These are phyloP conservation scores for Paramormyrops kingsleyae DNA, from an alignment of 2,113 vertebrate genomes.

Conservation along the genomic window DNA sequence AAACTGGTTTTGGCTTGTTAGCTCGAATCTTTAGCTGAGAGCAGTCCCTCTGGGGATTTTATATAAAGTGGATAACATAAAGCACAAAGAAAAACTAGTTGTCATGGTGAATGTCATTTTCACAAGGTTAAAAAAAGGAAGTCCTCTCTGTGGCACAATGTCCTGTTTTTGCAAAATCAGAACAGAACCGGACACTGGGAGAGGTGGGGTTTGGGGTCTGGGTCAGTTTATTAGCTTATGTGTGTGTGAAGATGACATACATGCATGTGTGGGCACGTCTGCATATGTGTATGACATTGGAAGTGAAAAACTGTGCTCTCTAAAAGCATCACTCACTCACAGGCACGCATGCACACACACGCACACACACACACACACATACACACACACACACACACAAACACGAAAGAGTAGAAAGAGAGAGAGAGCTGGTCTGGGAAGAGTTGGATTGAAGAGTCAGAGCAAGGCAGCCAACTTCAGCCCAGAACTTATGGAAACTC, in stretches of 20 bases:
- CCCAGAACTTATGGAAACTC: background rate
- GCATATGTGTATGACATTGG: background rate
- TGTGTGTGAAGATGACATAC: background rate
- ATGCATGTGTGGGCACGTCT: background rate
- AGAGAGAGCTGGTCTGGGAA: background rate
- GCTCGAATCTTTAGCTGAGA: background rate
- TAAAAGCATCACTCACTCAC: background rate
- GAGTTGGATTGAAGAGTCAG: background rate
- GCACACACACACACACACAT: too few species aligned
- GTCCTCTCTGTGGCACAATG: conserved; percentile 23
- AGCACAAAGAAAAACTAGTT: background rate
- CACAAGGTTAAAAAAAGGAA: conserved; percentile 39
- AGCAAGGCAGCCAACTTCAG: background rate
- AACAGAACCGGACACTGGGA: conserved; percentile 22
- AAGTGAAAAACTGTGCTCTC: background rate
- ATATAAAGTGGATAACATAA: background rate
- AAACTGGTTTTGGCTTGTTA: conserved; percentile 61
- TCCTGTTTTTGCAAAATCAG: conserved; percentile 52
- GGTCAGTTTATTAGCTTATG: background rate
- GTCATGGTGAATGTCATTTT: conserved; percentile 16
- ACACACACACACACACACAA: too few species aligned
- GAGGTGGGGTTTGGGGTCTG: background rate
- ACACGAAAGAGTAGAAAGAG: too few species aligned
- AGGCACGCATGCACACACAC: background rate
- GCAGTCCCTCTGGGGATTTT: background rate